phyloP scores from a whole-genome alignment of 2,113 vertebrate genomes.

The Eolophus roseicapilla region DNA sequence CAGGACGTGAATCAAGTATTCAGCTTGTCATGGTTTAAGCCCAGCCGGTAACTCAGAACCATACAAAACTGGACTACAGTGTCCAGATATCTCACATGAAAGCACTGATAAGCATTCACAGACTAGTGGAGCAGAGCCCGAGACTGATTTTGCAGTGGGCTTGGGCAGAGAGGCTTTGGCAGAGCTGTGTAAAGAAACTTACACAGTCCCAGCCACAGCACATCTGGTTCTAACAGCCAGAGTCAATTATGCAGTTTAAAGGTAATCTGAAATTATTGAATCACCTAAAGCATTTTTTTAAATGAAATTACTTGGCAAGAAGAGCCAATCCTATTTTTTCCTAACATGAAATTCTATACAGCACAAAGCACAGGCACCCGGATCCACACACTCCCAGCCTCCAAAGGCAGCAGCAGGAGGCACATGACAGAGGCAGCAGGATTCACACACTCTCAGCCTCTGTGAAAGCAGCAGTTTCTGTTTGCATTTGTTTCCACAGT shows the following conservation, averaged over 20 bases:
- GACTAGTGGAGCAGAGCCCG: not conserved
- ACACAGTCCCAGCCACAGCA: not conserved
- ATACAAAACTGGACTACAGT: not conserved
- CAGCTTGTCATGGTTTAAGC: not conserved
- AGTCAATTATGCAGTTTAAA: not conserved
- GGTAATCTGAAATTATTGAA: not conserved
- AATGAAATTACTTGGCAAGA: not conserved
- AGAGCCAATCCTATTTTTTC: not conserved
- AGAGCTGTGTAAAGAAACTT: not conserved
- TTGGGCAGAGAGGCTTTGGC: not conserved
- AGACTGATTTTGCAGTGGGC: constrained; percentile 44
- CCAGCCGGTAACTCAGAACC: not conserved
- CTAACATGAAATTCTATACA: not conserved
- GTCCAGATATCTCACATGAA: not conserved
- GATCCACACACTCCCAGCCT: constrained; percentile 43
- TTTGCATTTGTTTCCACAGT: constrained; percentile 59
- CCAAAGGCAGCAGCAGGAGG: constrained; percentile 42
- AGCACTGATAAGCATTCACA: not conserved
- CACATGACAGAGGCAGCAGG: constrained; percentile 58
- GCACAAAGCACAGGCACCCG: constrained; percentile 55
- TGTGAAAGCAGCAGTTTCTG: constrained; percentile 58
- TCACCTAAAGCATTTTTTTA: not conserved
- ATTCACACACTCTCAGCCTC: constrained; percentile 61
- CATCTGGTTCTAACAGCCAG: not conserved
- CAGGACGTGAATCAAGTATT: constrained; percentile 1